phyloP scores from a whole-genome alignment of 2,888 invertebrate species.

The Flexamia atlantica region DNA sequence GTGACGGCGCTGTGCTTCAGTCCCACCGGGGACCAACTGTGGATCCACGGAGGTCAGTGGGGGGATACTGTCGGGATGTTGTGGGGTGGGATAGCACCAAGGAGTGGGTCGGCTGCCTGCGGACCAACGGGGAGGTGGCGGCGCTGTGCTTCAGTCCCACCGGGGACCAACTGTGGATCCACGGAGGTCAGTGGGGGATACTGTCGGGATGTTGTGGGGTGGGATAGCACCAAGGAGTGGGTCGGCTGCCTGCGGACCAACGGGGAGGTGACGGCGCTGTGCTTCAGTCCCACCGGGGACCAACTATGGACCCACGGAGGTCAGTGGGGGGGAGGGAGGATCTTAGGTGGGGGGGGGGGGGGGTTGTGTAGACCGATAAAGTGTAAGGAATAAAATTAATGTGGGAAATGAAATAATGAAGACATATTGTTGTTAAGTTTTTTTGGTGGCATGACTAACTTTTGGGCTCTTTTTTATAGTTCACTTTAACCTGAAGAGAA shows the following conservation, averaged over 20 bases:
- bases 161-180: constrained; percentile 84
- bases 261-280: constrained; percentile 81
- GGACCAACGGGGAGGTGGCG: constrained; percentile 86
- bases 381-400: too few relatives aligned
- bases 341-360: too few relatives aligned
- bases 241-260: constrained; percentile 89
- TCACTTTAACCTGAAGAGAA: too few relatives aligned
- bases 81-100: too few relatives aligned
- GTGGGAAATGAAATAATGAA: too few relatives aligned
- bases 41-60: constrained; percentile 84
- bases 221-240: constrained; percentile 89
- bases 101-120: constrained; percentile 86
- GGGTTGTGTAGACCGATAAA: too few relatives aligned
- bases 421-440: too few relatives aligned
- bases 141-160: constrained; percentile 85
- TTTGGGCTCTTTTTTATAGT: too few relatives aligned
- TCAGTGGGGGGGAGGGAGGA: constrained; percentile 73
- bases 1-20: constrained; percentile 85
- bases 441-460: too few relatives aligned
- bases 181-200: constrained; percentile 82
- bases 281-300: constrained; percentile 85
- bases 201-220: too few relatives aligned
- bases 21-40: constrained; percentile 82
- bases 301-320: constrained; percentile 86
- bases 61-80: too few relatives aligned